Evolutionary conservation across 1,140 invertebrate species (phyloP), one percentile per base, ranked within the genome.

Genomic region (Hypsibius dujardini): DNA sequence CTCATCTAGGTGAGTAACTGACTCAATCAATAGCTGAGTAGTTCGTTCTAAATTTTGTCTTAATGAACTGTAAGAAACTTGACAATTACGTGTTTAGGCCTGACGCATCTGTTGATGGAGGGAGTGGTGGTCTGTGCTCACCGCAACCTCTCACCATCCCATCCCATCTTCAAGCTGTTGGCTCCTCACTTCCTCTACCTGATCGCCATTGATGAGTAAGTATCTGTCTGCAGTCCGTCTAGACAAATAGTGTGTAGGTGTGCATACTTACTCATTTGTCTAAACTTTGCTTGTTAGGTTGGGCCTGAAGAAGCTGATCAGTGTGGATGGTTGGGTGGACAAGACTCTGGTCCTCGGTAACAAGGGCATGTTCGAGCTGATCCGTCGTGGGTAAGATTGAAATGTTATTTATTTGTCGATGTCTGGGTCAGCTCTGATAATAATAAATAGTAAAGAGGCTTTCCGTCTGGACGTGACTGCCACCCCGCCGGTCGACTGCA

Each of bases 41-140:
- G 28, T 28, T 28, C 28, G 28, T 28, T 28, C 28, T 28, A 28
- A 28, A 28, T 42, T 74, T 56, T 56, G 7, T 56, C 73, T 46
- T 62, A 1, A 46, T 2, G 3, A 71, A 59, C 12, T 28, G 7
- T 47, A 56, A 45, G 46, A 46, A 59, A 45, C 50, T 7, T 56
- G 50, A 56, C 7, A 56, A 7, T 56, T 56, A n/a, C 50, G 50
- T 12, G n/a, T 76, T 42, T 73, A 80, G 79, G 78, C 70, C 79
- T 78, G 71, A 82, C 81, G 14, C 82, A 83, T 75, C 74, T 83
- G 47, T 71, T 83, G 50, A 82, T 82, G 79, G 82, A 83, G 75
- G 79, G 79, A 1, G 76, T 82, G 7, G 76, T 75, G 14, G 77
- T 82, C 47, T 77, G 77, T 7, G 79, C 78, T 0, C 78, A 81